Conservation (phyloP, 2,113 vertebrate genomes). For the Erythrocercus mccallii region DNA sequence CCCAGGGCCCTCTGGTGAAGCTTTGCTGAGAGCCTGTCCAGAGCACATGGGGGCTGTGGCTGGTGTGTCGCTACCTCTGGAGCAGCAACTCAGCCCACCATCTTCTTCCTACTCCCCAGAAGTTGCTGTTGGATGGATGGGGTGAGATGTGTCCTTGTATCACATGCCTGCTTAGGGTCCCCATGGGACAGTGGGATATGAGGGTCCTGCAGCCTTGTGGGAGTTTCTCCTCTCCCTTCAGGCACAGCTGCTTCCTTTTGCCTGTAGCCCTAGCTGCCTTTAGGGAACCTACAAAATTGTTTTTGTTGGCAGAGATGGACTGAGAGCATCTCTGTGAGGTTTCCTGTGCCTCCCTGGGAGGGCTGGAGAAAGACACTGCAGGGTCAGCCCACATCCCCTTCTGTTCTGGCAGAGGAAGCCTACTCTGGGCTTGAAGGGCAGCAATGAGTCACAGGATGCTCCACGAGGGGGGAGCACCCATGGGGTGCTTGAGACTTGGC, state of each 20-base stretch:
- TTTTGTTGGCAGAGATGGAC: not conserved
- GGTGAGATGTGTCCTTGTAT: not conserved
- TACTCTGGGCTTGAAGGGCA: not conserved
- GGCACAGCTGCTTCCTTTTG: not conserved
- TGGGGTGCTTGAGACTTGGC: not conserved
- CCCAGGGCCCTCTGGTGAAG: not conserved
- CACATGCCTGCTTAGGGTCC: accelerated
- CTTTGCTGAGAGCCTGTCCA: not conserved
- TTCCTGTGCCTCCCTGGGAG: not conserved
- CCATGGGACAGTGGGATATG: accelerated
- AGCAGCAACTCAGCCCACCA: not conserved
- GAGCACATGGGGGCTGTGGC: accelerated
- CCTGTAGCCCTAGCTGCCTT: not conserved
- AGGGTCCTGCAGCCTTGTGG: not conserved
- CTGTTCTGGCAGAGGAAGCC: not conserved
- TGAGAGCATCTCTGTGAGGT: not conserved
- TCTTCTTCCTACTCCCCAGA: not conserved
- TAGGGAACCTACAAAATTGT: not conserved
- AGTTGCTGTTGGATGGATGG: not conserved
- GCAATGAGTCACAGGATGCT: accelerated
- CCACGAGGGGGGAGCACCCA: accelerated
- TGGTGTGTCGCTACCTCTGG: accelerated
- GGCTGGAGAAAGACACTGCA: not conserved
- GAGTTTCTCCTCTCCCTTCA: not conserved
- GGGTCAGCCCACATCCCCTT: not conserved